Evolutionary conservation across 2,888 invertebrate species (phyloP), one percentile per base, ranked within the genome.

Genomic region (Nesidiocoris tenuis): DNA sequence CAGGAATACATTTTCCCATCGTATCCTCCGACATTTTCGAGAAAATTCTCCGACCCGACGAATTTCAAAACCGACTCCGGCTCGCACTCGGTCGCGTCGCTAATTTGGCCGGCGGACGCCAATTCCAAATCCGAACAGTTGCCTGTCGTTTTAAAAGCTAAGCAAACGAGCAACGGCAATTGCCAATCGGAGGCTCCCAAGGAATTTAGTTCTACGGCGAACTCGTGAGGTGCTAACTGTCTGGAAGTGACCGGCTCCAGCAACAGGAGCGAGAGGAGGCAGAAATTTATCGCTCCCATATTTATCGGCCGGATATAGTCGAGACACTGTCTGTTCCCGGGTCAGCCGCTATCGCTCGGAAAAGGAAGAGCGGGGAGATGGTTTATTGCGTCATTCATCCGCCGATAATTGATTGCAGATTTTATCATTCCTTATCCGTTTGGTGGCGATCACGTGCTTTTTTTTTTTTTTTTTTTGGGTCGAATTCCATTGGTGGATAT

Each of bases 101-200:
- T 39, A 7, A 7, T 3, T 3, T 39, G 5, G 39, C 12, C 39
- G 3, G 3, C 12, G 5, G 39, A 39, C 12, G 3, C 5, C 3
- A 12, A 7, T 39, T 39, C 39, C 3, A 16, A 59, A 9, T 9
- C 59, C 19, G 59, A 16, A 16, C 17, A 17, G 7, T 17, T 16
- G 19, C n/a, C n/a, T n/a, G 59, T 17, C n/a, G 3, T 59, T n/a
- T 3, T 9, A 59, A 17, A 18, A 9, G 59, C 59, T 59, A 59
- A 59, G n/a, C 59, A 59, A 17, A 59, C 59, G 59, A 59, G n/a
- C 2, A 59, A 59, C 59, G 59, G 59, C 59, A 59, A n/a, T 9
- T 59, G 3, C 59, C 59, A 59, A 5, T 59, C 59, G n/a, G 59
- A 59, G 7, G n/a, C 59, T 3, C n/a, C n/a, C 19, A 59, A 59